Conservation (phyloP, 1,140 invertebrate genomes). For the Helicoverpa zea region DNA sequence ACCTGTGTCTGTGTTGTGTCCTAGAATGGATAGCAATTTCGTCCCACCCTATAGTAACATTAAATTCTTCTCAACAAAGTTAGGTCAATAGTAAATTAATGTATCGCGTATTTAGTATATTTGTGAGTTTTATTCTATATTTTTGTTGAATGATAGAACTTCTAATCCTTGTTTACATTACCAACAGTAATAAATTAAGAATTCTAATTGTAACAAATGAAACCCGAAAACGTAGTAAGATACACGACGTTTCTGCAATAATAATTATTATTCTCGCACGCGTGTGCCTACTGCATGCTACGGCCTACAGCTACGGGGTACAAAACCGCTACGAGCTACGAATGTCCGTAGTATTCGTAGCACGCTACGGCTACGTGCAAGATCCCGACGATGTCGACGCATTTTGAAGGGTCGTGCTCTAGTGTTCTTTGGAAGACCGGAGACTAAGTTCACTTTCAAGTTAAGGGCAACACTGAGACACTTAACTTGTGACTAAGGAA, state of each 20-base stretch:
- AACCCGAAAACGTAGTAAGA: no score
- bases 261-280: not conserved
- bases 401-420: conserved; percentile 20
- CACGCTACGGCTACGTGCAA: conserved; percentile 13
- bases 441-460: conserved; percentile 27
- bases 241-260: no score
- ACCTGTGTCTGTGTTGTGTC: not conserved
- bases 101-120: no score
- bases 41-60: no score
- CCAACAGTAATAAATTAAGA: no score
- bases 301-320: not conserved
- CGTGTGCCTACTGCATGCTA: not conserved
- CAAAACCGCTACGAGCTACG: conserved; percentile 21
- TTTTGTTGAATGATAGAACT: no score
- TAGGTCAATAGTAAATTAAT: no score
- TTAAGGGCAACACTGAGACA: not conserved
- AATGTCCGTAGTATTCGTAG: conserved; percentile 5
- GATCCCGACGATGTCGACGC: conserved; percentile 3
- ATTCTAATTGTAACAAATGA: no score
- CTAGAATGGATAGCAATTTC: no score
- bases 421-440: conserved; percentile 21
- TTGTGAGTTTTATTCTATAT: no score
- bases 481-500: conserved; percentile 21
- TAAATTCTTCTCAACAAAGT: no score
- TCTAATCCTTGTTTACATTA: no score